Conservation (phyloP, 2,888 invertebrate genomes). For the Ceraclea dissimilis region DNA sequence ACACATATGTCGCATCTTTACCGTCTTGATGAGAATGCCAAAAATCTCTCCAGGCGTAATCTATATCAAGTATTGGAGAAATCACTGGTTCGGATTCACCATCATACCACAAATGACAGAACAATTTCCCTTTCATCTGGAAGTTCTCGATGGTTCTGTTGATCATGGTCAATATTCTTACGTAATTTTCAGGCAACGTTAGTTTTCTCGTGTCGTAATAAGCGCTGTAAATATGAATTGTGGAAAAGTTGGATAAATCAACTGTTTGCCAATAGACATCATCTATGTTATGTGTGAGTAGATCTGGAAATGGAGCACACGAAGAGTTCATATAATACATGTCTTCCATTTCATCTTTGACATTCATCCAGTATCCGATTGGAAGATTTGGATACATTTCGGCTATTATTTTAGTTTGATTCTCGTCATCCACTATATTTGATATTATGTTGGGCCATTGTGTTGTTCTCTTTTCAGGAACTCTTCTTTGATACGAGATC, state of each 20-base stretch:
- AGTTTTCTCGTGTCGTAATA: slow-evolving; percentile 65
- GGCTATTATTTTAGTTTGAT: not conserved
- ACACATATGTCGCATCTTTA: not conserved
- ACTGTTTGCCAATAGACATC: slow-evolving; percentile 10
- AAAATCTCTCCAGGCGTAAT: not conserved
- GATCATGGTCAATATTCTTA: slow-evolving; percentile 81
- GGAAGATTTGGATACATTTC: not conserved
- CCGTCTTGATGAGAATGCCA: not conserved
- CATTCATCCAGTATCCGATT: not conserved
- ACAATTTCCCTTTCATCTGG: slow-evolving; percentile 45
- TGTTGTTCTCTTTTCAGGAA: no score
- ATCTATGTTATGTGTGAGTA: slow-evolving; percentile 2
- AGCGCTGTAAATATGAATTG: slow-evolving; percentile 31
- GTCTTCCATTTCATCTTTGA: not conserved
- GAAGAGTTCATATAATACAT: not conserved
- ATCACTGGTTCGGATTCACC: not conserved
- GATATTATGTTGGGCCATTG: no score
- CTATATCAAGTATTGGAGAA: not conserved
- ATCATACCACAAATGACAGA: slow-evolving; percentile 27
- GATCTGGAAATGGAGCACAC: slow-evolving; percentile 6
- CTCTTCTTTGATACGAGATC: no score
- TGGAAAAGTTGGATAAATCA: not conserved
- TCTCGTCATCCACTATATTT: not conserved
- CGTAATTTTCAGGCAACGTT: slow-evolving; percentile 62
- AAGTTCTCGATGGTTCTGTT: slow-evolving; percentile 78